Evolutionary conservation across 2,888 invertebrate species (phyloP), one percentile per base, ranked within the genome.

Genomic region (Serripes groenlandicus): DNA sequence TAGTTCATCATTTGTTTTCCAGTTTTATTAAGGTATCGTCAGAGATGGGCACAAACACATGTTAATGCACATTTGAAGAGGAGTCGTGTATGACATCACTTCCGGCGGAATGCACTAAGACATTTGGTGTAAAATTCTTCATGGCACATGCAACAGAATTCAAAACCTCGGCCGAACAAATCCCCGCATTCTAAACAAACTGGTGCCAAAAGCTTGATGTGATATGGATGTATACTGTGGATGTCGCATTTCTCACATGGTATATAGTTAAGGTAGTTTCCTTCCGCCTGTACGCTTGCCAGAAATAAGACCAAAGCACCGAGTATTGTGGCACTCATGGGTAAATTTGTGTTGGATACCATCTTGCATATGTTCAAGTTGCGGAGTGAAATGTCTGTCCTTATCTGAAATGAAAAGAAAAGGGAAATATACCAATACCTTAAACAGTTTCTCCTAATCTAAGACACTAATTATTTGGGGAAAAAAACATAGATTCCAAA

Each of bases 111-210:
- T 11, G 83, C 83, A 26, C 54, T 56, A 7, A 56, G 42, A 35
- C 83, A 83, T 34, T 78, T 72, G 5, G 69, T 56, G 26, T 69
- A 79, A 66, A 86, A 86, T 52, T 76, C 49, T 23, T 75, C 34
- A 52, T 86, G 83, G 34, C 86, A 86, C 66, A 86, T 58, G 49
- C 86, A 86, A 42, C 86, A 86, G 74, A 81, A 78, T 68, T 86
- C 86, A 56, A 74, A 83, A 28, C 83, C 86, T 21, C 71, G 26
- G 4, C 86, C 86, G 66, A 81, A 86, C 18, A 81, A 62, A 28
- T 86, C 86, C 34, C 83, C 86, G 60, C 86, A 86, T 15, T 81
- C 78, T 3, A 62, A 78, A 71, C 86, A 86, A 0, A 79, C 71
- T 3, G 86, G 78, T 0, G 83, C 62, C 72, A 81, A 26, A 23